Evolutionary conservation across 2,797 vertebrate genomes (phyloP).

Genomic region (Aphelocoma californica): DNA sequence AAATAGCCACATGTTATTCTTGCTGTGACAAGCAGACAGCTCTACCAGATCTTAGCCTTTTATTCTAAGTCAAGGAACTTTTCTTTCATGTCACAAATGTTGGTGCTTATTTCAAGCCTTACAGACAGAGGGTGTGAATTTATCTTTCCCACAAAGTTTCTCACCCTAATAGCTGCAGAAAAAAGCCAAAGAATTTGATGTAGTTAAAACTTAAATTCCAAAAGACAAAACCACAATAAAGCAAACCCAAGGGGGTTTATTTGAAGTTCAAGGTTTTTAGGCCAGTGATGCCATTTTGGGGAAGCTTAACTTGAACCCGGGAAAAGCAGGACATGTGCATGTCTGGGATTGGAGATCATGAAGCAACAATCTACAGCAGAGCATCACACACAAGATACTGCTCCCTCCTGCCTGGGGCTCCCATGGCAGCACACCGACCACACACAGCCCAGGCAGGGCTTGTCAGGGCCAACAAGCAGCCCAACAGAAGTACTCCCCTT

Average conservation of each 20-base stretch:
- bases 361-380: background rate
- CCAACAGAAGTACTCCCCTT: background rate
- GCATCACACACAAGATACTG: background rate
- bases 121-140: background rate
- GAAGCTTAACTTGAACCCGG: background rate
- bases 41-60: background rate
- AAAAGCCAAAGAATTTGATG: background rate
- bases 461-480: background rate
- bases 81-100: background rate
- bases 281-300: background rate
- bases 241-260: background rate
- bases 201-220: background rate
- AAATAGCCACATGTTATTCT: background rate
- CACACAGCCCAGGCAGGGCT: background rate
- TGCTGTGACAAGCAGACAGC: background rate
- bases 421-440: background rate
- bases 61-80: background rate
- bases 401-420: background rate
- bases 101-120: background rate
- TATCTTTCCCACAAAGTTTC: background rate
- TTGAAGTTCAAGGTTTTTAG: background rate
- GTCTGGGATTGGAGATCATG: background rate
- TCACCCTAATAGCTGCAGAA: background rate
- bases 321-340: background rate
- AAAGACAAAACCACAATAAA: background rate